phyloP scores from a whole-genome alignment of 37 sponge, comb jelly and placozoan species.

The Bolinopsis microptera region DNA sequence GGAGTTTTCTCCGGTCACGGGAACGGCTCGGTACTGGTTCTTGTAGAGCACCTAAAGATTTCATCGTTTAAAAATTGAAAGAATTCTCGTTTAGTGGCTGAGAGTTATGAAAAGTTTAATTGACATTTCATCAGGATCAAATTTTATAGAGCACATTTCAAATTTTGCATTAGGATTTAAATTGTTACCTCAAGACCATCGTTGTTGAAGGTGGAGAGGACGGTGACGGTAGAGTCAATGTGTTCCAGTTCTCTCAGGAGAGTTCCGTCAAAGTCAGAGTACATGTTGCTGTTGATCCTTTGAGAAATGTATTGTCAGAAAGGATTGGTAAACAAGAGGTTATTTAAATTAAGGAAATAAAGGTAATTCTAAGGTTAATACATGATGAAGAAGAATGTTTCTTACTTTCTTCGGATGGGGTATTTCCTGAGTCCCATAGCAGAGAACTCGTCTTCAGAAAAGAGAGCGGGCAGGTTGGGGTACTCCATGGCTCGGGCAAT shows the following conservation, averaged over 20 bases:
- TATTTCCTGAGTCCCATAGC: slow-evolving; percentile 63
- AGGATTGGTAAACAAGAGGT: not conserved
- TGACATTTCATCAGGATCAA: not conserved
- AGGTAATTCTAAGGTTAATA: no score
- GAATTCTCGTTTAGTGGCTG: no score
- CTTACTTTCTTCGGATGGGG: slow-evolving; percentile 4
- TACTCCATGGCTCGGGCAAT: not conserved
- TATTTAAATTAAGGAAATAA: no score
- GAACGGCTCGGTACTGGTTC: not conserved
- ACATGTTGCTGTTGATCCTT: slow-evolving; percentile 50
- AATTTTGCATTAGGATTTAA: not conserved
- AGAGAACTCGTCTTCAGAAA: slow-evolving; percentile 40
- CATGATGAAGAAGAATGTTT: no score
- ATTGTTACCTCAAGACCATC: slow-evolving; percentile 16
- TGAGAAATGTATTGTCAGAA: not conserved
- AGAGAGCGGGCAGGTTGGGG: not conserved
- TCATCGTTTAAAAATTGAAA: no score
- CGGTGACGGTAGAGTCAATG: slow-evolving; percentile 29
- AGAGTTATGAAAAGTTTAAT: not conserved
- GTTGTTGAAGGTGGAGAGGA: slow-evolving; percentile 61
- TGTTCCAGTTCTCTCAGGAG: slow-evolving; percentile 43
- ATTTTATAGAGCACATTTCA: not conserved
- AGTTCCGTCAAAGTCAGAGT: slow-evolving; percentile 20
- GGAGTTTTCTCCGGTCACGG: slow-evolving; percentile 1
- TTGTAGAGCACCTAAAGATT: slow-evolving; percentile 28